Evolutionary conservation across 2,888 invertebrate species (phyloP), one percentile per base, ranked within the genome.

Genomic region (Miltochrista miniata): DNA sequence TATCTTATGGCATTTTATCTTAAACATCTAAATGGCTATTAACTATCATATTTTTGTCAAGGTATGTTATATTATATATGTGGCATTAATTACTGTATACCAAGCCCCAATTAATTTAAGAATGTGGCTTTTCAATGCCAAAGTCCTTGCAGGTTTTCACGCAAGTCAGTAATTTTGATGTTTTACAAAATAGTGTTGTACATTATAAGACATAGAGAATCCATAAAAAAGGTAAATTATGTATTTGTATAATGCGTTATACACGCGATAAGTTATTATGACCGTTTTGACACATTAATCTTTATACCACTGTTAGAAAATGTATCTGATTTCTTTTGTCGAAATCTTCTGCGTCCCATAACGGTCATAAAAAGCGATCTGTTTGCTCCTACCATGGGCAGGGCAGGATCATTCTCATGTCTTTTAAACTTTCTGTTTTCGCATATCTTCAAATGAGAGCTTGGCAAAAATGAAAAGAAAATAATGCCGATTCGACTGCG

Each of bases 91-190:
- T 31, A 31, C 24, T n/a, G 14, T 14, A 35, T 49, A 44, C 30
- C 36, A 45, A 45, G 50, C 45, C 50, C 50, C 50, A 50, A 50
- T 24, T 50, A 45, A 50, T 34, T 39, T 49, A 49, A 39, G 44
- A 43, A 38, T 13, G 33, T 15, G 30, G 43, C 39, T 33, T 35
- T 34, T 29, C 9, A 44, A 44, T 18, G 43, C 37, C 29, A 37
- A 45, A 44, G 8, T 36, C 14, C 48, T 36, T 12, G 18, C 40
- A 35, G 11, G 18, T 39, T 34, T 38, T 14, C 45, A 42, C 38
- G 38, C 33, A 34, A 46, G 12, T 18, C 12, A 34, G 30, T 33
- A 31, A 45, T 24, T 15, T 48, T 38, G 31, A 33, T 9, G 39
- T 39, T 49, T 14, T 49, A 44, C 34, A 39, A 37, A 42, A 38